A percentile compares a stretch with the other conserved stretches of the same genome.
phyloP scores from a whole-genome alignment of 1,140 invertebrate species.

The Bradynema listronoti region DNA sequence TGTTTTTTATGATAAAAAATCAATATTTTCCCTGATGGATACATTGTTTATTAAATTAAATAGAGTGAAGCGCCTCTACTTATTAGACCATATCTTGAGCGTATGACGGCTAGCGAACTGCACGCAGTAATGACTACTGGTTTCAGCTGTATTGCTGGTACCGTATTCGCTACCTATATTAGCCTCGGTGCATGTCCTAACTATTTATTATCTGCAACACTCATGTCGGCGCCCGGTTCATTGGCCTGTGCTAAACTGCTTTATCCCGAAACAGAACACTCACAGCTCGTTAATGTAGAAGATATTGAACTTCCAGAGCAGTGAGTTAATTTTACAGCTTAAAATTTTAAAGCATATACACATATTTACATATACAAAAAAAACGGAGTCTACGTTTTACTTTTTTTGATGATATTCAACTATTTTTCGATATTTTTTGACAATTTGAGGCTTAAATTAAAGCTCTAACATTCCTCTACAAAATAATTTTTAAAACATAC shows the following conservation, averaged over 20 bases:
- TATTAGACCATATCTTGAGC: constrained; percentile 75
- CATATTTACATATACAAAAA: too few species aligned
- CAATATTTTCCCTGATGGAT: background rate
- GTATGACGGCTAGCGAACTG: constrained; percentile 79
- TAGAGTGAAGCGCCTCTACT: constrained; percentile 80
- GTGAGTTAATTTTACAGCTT: too few species aligned
- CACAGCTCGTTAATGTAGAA: constrained; percentile 62
- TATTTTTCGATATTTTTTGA: too few species aligned
- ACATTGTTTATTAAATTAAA: too few species aligned
- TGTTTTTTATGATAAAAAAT: constrained; percentile 7
- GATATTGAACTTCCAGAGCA: constrained; percentile 48
- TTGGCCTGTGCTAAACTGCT: constrained; percentile 51
- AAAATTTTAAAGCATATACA: too few species aligned
- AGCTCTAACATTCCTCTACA: too few species aligned
- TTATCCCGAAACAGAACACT: constrained; percentile 62
- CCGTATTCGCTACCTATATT: constrained; percentile 71
- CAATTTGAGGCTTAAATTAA: too few species aligned
- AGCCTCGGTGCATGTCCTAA: constrained; percentile 70
- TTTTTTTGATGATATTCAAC: too few species aligned
- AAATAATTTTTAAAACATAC: too few species aligned
- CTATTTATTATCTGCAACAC: constrained; percentile 59
- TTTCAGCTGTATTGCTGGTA: constrained; percentile 87
- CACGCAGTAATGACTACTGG: constrained; percentile 86
- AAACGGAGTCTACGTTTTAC: too few species aligned
- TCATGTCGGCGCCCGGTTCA: constrained; percentile 54